A percentile compares a stretch with the other conserved stretches of the same genome.
These are phyloP conservation scores for Esox masquinongy DNA, from an alignment of 2,797 vertebrate species.

Conservation along the genomic window DNA sequence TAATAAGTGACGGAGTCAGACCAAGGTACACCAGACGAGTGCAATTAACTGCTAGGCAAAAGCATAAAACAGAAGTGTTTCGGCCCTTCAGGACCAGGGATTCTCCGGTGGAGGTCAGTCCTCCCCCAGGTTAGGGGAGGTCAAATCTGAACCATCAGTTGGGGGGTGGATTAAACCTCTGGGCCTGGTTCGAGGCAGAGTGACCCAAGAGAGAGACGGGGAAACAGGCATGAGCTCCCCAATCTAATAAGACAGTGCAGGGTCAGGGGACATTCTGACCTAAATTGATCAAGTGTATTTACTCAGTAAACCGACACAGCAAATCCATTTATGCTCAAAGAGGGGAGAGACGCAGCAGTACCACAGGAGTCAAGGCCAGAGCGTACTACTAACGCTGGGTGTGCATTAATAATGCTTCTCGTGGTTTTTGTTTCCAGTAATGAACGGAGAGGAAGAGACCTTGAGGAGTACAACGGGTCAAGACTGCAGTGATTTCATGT, in stretches of 20 bases:
- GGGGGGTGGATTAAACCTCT: conserved; percentile 33
- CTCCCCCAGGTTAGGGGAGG: conserved; percentile 37
- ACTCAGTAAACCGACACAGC: conserved; percentile 31
- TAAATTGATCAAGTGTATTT: conserved; percentile 51
- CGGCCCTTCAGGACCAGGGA: too few relatives aligned
- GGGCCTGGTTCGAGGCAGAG: conserved; percentile 42
- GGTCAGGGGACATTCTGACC: conserved; percentile 47
- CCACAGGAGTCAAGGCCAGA: conserved; percentile 12
- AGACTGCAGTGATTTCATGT: conserved; percentile 35
- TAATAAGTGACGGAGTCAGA: too few relatives aligned
- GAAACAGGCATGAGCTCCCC: conserved; percentile 57
- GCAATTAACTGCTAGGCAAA: too few relatives aligned
- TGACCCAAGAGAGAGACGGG: conserved; percentile 51
- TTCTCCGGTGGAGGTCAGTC: conserved; percentile 33
- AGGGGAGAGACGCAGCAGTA: conserved; percentile 14
- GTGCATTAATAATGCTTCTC: conserved; percentile 49
- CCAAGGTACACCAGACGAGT: too few relatives aligned
- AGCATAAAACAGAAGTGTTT: too few relatives aligned
- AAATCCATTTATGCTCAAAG: conserved; percentile 40
- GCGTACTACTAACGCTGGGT: conserved; percentile 39
- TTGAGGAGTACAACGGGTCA: conserved; percentile 7
- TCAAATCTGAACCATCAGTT: conserved; percentile 16
- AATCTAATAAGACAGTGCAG: conserved; percentile 61
- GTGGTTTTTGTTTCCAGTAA: conserved; percentile 21
- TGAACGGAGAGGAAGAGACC: conserved; percentile 24